Evolutionary conservation across 2,888 invertebrate genomes (phyloP), one percentile per base, ranked within the genome.

Genomic region (Chrysolina americana): DNA sequence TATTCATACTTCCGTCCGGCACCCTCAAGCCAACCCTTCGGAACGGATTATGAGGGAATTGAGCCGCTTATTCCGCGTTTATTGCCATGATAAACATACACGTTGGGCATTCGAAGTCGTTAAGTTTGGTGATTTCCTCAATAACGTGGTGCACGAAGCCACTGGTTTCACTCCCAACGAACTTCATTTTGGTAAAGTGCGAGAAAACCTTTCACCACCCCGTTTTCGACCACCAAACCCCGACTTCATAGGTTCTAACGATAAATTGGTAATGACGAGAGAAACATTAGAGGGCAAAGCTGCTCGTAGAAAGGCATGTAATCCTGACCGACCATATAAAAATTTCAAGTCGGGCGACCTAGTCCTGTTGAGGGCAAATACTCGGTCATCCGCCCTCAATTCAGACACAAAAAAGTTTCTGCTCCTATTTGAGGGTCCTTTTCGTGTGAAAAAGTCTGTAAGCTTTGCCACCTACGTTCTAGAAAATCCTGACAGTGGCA

Each of bases 71-170:
- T 62, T 62, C n/a, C 8, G 62, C 6, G 62, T 23, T 6, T 62
- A 62, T 23, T 62, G 23, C n/a, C 62, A 62, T 62, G 62, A 62
- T 28, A 36, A 62, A 23, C 62, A 62, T 36, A 62, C 62, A 2
- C 21, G 62, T 21, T 62, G 62, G 62, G 62, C 62, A 28, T 62
- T 62, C 23, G 62, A 62, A 15, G 62, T 62, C 23, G 59, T 23
- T 23, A 59, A 59, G 23, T 59, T 59, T 28, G 62, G 36, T 28
- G 36, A 62, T 15, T 62, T 62, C 15, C 15, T 62, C 15, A 62
- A 62, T 23, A 62, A 62, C 28, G 28, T 62, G 5, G 36, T 36
- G 21, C 62, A 62, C 36, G 62, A 23, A 28, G 19, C 36, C 8
- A 62, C 62, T 28, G 62, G 62, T 19, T 62, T 62, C 10, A 62